Evolutionary conservation across 1,140 invertebrate genomes (phyloP), one percentile per base, ranked within the genome.

Genomic region (Stenopsyche tienmushanensis): DNA sequence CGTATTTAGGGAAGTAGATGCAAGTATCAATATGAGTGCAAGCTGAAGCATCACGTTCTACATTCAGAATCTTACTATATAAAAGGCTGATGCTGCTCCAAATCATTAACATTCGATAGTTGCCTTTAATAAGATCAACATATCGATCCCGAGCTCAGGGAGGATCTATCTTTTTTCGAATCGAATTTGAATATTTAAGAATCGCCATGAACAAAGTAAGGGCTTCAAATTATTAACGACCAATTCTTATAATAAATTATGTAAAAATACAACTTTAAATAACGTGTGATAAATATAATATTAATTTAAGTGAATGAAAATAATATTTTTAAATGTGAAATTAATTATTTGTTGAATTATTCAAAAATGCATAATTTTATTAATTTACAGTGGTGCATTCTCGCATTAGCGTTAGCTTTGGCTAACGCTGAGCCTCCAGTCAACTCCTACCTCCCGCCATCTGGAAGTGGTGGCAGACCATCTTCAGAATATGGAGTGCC

Each of bases 391-490:
- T 73, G 72, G 67, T 64, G 54, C 34, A 66, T 70, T 60, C 41
- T 70, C 20, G 60, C 53, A 3, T 64, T 80, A 17, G 72, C 72
- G 45, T 74, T 75, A 73, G 73, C 77, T 7, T 62, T 72, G 53
- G 74, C 68, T 20, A 75, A 74, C 60, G 78, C 87, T 44, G 88
- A 90, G 72, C 88, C 88, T 29, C 88, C 88, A 15, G 85, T 88
- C 2, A 88, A 85, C 73, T 86, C 85, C 10, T 90, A 90, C 66
- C 76, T 88, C 71, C 86, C 86, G 72, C 86, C 86, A 17, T 75
- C 67, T 9, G 72, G 73, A 49, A 72, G 72, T 26, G 75, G 76
- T 15, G 74, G 75, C 44, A 72, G 76, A 57, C 81, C 80, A 0
- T 82, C 81, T 3, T 67, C 74, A 52, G 73, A 80, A 64, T 83